Evolutionary conservation across 1,140 invertebrate species (phyloP).

Genomic region (Hylyphantes graminicola): DNA sequence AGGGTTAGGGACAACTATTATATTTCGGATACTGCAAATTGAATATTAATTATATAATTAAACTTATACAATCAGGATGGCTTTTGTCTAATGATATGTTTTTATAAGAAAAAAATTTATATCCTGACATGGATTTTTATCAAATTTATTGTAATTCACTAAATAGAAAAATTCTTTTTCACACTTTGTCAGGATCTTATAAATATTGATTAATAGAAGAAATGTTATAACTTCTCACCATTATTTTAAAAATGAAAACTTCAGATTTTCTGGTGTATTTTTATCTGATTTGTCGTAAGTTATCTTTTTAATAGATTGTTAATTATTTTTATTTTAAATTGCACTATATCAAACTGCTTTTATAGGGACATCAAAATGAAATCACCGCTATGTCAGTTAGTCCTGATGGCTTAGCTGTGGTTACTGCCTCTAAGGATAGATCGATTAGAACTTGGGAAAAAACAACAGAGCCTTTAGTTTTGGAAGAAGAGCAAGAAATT

Average conservation of each 20-base stretch:
- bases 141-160: no score
- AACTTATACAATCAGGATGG: neutral
- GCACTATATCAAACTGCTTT: constrained; percentile 63
- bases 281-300: no score
- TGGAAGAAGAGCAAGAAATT: constrained; percentile 89
- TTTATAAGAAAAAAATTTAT: neutral
- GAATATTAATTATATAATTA: neutral
- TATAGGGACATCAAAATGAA: constrained; percentile 80
- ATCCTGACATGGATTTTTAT: neutral
- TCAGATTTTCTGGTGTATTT: no score
- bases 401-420: constrained; percentile 82
- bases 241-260: no score
- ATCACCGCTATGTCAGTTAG: constrained; percentile 81
- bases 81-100: neutral
- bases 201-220: no score
- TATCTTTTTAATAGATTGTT: neutral
- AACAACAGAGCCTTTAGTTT: constrained; percentile 87
- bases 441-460: constrained; percentile 88
- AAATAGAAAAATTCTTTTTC: no score
- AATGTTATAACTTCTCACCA: no score
- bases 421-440: constrained; percentile 88
- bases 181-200: no score
- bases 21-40: neutral
- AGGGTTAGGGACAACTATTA: no score
- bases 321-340: neutral